Conservation (phyloP, 30 jellyfish, hydroid and myxozoan species). For the Chrysaora quinquecirrha region DNA sequence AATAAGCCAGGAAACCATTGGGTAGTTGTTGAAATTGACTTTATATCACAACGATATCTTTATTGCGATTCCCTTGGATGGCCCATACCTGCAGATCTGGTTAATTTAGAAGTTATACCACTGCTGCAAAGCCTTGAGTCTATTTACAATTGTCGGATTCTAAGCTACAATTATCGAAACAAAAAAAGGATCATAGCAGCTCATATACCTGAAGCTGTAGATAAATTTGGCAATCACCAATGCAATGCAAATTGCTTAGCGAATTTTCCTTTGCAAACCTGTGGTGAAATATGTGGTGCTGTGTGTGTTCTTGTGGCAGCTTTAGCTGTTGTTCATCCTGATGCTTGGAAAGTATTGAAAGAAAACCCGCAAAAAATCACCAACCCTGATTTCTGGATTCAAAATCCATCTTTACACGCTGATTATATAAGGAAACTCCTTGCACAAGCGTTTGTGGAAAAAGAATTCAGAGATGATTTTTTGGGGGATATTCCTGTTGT, state of each 20-base stretch:
- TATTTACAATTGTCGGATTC: background rate
- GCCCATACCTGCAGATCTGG: background rate
- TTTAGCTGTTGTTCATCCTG: background rate
- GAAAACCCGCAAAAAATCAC: background rate
- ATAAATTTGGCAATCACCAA: background rate
- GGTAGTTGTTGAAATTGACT: background rate
- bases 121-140: background rate
- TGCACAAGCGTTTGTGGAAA: constrained; percentile 1
- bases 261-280: background rate
- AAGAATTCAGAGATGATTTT: background rate
- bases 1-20: background rate
- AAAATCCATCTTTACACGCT: constrained; percentile 1
- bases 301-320: background rate
- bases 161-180: constrained; percentile 2
- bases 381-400: constrained; percentile 1
- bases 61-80: constrained; percentile 4
- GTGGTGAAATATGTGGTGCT: constrained; percentile 7
- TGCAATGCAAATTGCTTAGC: constrained; percentile 7
- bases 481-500: constrained; percentile 4
- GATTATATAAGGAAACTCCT: background rate
- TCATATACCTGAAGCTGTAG: constrained; percentile 2
- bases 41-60: background rate
- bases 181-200: background rate
- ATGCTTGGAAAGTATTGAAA: constrained; percentile 7
- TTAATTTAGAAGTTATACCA: background rate